Evolutionary conservation across 2,888 invertebrate species (phyloP), one percentile per base, ranked within the genome.

Genomic region (Drosophila koepferae): DNA sequence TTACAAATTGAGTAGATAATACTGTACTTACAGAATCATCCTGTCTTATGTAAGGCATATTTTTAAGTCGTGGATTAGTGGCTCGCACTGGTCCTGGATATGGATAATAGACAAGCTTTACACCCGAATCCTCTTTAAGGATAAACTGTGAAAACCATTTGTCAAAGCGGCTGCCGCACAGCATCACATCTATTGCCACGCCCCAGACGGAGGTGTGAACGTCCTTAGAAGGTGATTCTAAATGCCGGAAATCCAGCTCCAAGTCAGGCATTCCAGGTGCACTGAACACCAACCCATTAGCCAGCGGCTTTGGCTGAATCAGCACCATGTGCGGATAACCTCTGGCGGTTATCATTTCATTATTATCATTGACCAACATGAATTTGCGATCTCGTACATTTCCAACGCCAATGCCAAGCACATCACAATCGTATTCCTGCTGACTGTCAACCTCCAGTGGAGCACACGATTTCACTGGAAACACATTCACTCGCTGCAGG

Each of bases 151-250:
- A 95, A 85, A 97, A 94, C 97, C 97, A 97, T 62, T 95, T 94
- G 20, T 96, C 95, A 14, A 94, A 95, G 74, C 95, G 95, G 67
- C 95, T 94, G 0, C 97, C 97, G 90, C 97, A 97, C 87, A 97
- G 95, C 80, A 95, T 94, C 0, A 95, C 96, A 0, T 94, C 93
- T 1, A 96, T 94, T 0, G 93, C 86, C 1, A 93, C 93, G 16
- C 94, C 94, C 95, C 95, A 96, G 1, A 96, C 94, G 0, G 93
- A 87, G 0, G 95, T 94, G 5, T 91, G 93, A 76, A 92, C 74
- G 72, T 91, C 83, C 41, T 76, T 75, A 2, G 77, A 80, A 0
- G 82, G 74, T 0, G 82, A 83, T 0, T 88, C 86, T 18, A 94
- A 77, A 10, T 87, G 84, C 0, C 92, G 83, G 51, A 95, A 93